phyloP scores from a whole-genome alignment of 1,140 invertebrate genomes.

The Octopus sinensis region DNA sequence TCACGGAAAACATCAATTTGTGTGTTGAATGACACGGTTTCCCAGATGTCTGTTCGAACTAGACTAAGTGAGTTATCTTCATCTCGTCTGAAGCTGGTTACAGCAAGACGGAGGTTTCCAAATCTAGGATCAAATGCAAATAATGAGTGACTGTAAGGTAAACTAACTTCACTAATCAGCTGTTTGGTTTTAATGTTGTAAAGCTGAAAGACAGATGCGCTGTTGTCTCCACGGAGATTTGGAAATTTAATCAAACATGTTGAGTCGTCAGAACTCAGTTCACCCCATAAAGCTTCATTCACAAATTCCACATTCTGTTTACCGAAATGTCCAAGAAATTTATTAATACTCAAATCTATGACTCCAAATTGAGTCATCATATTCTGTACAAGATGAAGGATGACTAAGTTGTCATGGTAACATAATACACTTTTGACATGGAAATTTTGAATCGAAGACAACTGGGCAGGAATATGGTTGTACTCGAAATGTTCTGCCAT shows the following conservation, averaged over 20 bases:
- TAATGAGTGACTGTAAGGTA: constrained; percentile 44
- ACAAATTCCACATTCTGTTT: constrained; percentile 51
- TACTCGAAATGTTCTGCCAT: constrained; percentile 59
- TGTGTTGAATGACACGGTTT: constrained; percentile 43
- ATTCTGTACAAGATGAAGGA: constrained; percentile 53
- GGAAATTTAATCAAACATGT: constrained; percentile 53
- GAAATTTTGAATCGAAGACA: constrained; percentile 57
- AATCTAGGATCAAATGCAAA: constrained; percentile 56
- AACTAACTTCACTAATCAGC: constrained; percentile 41
- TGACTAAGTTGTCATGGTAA: constrained; percentile 48
- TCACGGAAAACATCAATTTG: constrained; percentile 45
- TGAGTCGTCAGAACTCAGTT: constrained; percentile 54
- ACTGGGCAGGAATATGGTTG: constrained; percentile 57
- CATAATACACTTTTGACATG: constrained; percentile 56
- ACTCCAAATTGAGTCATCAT: constrained; percentile 55
- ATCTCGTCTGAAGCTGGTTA: constrained; percentile 49
- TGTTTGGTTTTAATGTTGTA: constrained; percentile 46
- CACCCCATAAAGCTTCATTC: constrained; percentile 53
- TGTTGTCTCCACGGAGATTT: constrained; percentile 30
- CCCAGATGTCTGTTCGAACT: constrained; percentile 42
- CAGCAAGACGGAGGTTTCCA: constrained; percentile 48
- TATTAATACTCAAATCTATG: constrained; percentile 50
- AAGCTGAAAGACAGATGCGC: constrained; percentile 45
- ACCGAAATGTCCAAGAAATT: constrained; percentile 55
- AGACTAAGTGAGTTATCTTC: constrained; percentile 52